A percentile compares a stretch with the other conserved stretches of the same genome.
These are phyloP conservation scores for Hybos culiciformis DNA, from an alignment of 2,888 invertebrate genomes.

Conservation along the genomic window DNA sequence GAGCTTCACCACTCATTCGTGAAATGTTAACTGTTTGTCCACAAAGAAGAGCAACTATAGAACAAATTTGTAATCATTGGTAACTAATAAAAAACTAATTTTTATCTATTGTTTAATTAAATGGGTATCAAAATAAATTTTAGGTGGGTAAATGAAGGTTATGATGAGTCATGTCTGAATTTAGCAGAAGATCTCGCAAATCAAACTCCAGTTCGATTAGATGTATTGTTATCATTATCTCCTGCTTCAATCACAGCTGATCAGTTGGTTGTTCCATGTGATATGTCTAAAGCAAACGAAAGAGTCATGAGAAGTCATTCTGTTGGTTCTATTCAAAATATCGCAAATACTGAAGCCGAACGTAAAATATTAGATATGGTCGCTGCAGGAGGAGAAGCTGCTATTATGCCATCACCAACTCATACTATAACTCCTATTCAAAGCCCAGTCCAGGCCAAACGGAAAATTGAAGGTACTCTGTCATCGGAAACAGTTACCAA, in stretches of 20 bases:
- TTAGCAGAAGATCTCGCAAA: slow-evolving; percentile 79
- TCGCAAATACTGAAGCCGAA: slow-evolving; percentile 55
- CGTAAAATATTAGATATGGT: slow-evolving; percentile 60
- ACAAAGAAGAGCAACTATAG: slow-evolving; percentile 75
- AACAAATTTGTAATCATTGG: slow-evolving; percentile 90
- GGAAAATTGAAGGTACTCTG: slow-evolving; percentile 62
- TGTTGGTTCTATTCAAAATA: slow-evolving; percentile 59
- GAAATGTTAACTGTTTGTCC: slow-evolving; percentile 92
- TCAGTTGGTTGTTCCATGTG: slow-evolving; percentile 54
- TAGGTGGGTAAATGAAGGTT: slow-evolving; percentile 83
- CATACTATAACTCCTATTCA: slow-evolving; percentile 40
- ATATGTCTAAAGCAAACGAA: slow-evolving; percentile 38
- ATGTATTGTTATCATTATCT: slow-evolving; percentile 70
- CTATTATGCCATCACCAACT: slow-evolving; percentile 45
- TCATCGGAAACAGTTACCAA: slow-evolving; percentile 49
- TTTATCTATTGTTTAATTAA: not conserved
- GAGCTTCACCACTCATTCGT: slow-evolving; percentile 85
- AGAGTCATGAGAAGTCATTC: slow-evolving; percentile 50
- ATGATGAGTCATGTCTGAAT: slow-evolving; percentile 66
- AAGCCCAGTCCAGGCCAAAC: slow-evolving; percentile 47
- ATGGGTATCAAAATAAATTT: slow-evolving; percentile 3
- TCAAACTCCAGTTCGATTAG: slow-evolving; percentile 79
- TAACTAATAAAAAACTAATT: slow-evolving; percentile 26
- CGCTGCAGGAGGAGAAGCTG: slow-evolving; percentile 41
- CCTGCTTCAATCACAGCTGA: slow-evolving; percentile 66